phyloP scores from a whole-genome alignment of 2,113 vertebrate genomes.

The Corythaeola cristata region DNA sequence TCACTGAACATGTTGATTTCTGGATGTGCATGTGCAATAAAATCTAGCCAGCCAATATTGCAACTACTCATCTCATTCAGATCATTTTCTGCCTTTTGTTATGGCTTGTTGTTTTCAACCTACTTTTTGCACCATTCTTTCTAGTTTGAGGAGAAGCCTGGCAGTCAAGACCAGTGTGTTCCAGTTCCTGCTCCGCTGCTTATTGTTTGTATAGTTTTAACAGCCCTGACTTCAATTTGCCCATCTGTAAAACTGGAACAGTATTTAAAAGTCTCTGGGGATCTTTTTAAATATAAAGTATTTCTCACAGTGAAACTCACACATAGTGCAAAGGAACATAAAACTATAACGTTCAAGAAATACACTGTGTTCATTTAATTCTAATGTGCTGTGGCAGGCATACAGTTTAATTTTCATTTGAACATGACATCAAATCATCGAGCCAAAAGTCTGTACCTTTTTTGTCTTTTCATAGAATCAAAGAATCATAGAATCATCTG shows the following conservation, averaged over 20 bases:
- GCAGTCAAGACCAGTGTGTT: not conserved
- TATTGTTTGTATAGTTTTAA: not conserved
- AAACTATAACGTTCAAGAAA: not conserved
- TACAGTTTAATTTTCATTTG: not conserved
- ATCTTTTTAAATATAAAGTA: not conserved
- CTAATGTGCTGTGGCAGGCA: not conserved
- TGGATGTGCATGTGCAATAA: constrained; percentile 10
- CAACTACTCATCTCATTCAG: constrained; percentile 7
- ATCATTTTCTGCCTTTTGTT: not conserved
- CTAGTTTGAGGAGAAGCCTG: not conserved
- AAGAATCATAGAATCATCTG: too few relatives aligned
- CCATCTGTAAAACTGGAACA: not conserved
- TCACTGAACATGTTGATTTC: constrained; percentile 25
- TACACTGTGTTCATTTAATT: not conserved
- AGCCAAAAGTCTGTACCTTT: not conserved
- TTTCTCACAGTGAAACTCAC: not conserved
- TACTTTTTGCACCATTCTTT: not conserved
- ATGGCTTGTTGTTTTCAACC: constrained; percentile 28
- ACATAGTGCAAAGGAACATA: not conserved
- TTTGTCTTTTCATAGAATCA: constrained; percentile 10
- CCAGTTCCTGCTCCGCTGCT: not conserved
- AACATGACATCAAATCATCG: not conserved
- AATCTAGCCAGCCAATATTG: not conserved
- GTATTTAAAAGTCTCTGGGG: not conserved
- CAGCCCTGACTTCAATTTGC: not conserved